Evolutionary conservation across 2,113 vertebrate species (phyloP), one percentile per base, ranked within the genome.

Genomic region (Globicephala melas): DNA sequence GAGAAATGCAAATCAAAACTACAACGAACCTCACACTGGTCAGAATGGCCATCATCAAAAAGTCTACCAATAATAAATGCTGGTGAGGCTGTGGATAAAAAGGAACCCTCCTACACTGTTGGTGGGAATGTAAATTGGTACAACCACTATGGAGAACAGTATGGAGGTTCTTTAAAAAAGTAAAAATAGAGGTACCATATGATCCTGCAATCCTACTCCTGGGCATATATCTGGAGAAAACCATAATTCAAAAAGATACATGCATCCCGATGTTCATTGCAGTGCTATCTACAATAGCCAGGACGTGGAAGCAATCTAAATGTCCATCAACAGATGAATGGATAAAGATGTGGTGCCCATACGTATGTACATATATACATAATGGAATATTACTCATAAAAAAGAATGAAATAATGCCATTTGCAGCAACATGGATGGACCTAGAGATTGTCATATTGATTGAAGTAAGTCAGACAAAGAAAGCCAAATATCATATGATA

Each of bases 181-280:
- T 77, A 33, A 2, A 21, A 20, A 50, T 3, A 21, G 28, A 50
- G 17, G 5, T 53, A 21, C 31, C 28, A 17, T 53, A 28, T 33
- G 47, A 77, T 33, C 74, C 10, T 7, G 2, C 44, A 4, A 1
- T 50, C 47, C 73, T 15, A 47, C 8, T 50, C 28, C 8, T 33
- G 47, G 28, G 47, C 31, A 28, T 53, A 17, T 12, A 33, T 28
- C 50, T 44, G 47, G 31, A 7, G 74, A 53, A 53, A 33, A 33
- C 9, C 44, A 76, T 28, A 33, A 77, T 77, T 53, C 44, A 53
- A 3, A 77, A 21, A 74, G 38, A 50, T 17, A 50, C 44, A 50
- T 20, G 47, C 28, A 33, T 4, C 47, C 18, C 9, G 0, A 1
- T 28, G 20, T 47, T 77, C 44, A 50, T 28, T 0, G 0, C 74